These are phyloP conservation scores for Plebejus melissa DNA, from an alignment of 2,888 invertebrate species.

Conservation along the genomic window DNA sequence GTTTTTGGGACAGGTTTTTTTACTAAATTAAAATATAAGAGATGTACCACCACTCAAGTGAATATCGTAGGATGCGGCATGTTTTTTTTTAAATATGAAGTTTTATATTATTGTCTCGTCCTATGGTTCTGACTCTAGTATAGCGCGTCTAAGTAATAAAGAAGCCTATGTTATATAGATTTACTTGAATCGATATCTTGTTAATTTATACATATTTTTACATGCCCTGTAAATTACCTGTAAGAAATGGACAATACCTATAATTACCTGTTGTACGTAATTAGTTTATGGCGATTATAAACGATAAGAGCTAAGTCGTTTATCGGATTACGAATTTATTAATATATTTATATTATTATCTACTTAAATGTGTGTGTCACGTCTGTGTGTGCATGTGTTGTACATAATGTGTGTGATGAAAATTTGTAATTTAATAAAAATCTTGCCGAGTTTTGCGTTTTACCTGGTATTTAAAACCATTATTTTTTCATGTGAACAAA, in stretches of 20 bases:
- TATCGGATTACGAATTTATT: constrained; percentile 56
- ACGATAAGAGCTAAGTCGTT: constrained; percentile 20
- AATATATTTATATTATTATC: constrained; percentile 44
- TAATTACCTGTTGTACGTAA: background rate
- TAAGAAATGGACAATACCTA: background rate
- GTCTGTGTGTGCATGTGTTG: constrained; percentile 28
- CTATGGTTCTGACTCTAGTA: background rate
- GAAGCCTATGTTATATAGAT: background rate
- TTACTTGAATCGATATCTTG: background rate
- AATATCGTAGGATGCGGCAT: background rate
- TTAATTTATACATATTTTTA: background rate
- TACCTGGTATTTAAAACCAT: background rate
- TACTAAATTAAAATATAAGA: background rate
- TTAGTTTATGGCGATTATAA: constrained; percentile 9
- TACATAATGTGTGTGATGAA: constrained; percentile 26
- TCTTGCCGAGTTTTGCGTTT: constrained; percentile 40
- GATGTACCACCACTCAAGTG: too few relatives aligned
- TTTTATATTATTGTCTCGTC: too few relatives aligned
- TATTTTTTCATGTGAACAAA: too few relatives aligned
- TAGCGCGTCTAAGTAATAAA: background rate
- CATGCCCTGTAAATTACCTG: background rate
- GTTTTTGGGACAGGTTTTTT: background rate
- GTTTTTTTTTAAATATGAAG: too few relatives aligned
- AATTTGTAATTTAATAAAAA: constrained; percentile 38
- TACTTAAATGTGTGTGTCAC: constrained; percentile 22